These are phyloP conservation scores for Aphaenogaster rudis DNA, from an alignment of 1,140 invertebrate genomes.

Conservation along the genomic window DNA sequence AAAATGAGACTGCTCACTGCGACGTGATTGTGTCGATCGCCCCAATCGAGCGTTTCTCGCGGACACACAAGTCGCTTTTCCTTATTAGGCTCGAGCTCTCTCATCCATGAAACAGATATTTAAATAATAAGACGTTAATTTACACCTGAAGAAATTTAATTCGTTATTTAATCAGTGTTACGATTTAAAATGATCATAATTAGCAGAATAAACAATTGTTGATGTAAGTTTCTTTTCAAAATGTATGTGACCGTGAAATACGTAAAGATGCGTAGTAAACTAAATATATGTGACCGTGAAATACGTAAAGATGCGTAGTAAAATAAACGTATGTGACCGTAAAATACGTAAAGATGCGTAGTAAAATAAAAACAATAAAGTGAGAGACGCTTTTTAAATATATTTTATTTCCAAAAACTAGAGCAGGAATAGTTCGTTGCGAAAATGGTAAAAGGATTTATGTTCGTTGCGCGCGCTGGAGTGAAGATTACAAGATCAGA, in stretches of 20 bases:
- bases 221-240: neutral
- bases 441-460: constrained; percentile 10
- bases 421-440: neutral
- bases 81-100: neutral
- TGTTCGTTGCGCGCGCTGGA: neutral
- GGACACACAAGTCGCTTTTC: constrained; percentile 1
- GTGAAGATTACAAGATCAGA: constrained; percentile 2
- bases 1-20: constrained; percentile 39
- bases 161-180: neutral
- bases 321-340: neutral
- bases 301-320: neutral
- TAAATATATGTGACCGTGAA: neutral
- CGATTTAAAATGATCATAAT: constrained; percentile 17
- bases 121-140: constrained; percentile 10
- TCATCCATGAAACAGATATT: constrained; percentile 4
- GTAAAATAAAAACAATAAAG: neutral
- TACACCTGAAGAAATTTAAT: neutral
- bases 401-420: neutral
- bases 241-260: neutral
- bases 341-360: neutral
- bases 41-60: neutral
- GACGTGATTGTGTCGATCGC: constrained; percentile 29
- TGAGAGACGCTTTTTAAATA: neutral
- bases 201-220: neutral
- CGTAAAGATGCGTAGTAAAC: neutral